A percentile compares a stretch with the other conserved stretches of the same genome.
Evolutionary conservation across 1,140 invertebrate species (phyloP).

Genomic region (Whitmania pigra): DNA sequence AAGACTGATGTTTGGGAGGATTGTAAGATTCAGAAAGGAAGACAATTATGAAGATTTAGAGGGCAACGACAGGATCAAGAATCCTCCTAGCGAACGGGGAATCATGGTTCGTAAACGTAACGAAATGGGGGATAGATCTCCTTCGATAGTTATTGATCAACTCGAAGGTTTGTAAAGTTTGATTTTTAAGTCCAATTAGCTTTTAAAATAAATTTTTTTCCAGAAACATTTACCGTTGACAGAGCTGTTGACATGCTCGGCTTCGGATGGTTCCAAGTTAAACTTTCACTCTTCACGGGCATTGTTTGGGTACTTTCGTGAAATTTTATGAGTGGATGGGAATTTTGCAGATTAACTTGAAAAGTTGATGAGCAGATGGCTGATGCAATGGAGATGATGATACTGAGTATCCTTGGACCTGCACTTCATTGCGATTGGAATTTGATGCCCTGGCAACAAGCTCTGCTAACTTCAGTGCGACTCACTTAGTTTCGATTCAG

Average conservation of each 20-base stretch:
- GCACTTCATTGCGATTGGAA: slow-evolving; percentile 86
- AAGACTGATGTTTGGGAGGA: slow-evolving; percentile 15
- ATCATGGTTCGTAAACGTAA: too few relatives aligned
- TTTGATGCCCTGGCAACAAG: slow-evolving; percentile 65
- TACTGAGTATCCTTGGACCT: slow-evolving; percentile 79
- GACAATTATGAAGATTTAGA: slow-evolving; percentile 16
- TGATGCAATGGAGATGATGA: slow-evolving; percentile 97
- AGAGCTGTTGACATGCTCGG: slow-evolving; percentile 88
- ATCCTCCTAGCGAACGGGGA: neutral
- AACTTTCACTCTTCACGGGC: slow-evolving; percentile 66
- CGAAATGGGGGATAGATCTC: too few relatives aligned
- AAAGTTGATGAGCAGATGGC: slow-evolving; percentile 69
- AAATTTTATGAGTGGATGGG: too few relatives aligned
- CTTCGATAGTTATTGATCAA: too few relatives aligned
- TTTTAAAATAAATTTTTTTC: slow-evolving; percentile 8
- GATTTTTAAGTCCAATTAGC: too few relatives aligned
- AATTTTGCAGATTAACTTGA: too few relatives aligned
- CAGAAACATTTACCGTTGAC: slow-evolving; percentile 67
- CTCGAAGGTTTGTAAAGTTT: too few relatives aligned
- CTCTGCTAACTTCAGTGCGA: slow-evolving; percentile 57
- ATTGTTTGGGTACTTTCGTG: slow-evolving; percentile 36
- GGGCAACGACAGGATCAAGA: neutral
- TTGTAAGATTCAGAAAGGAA: slow-evolving; percentile 16
- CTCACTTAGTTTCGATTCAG: neutral
- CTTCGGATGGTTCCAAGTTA: slow-evolving; percentile 90